phyloP scores from a whole-genome alignment of 64 coral and sea anemone genomes.

The Porites australiensis region DNA sequence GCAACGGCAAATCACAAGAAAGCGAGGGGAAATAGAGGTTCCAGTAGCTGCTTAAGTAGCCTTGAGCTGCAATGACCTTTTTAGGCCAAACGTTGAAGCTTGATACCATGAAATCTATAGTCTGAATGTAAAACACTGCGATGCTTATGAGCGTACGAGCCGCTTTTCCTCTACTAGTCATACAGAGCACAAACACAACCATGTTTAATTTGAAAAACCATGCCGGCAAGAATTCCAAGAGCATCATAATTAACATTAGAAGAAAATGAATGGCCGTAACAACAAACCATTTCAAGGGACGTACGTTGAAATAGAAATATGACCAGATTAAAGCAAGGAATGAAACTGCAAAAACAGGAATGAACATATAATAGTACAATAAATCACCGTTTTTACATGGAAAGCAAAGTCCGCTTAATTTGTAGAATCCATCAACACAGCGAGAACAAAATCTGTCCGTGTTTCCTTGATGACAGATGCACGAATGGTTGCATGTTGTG shows the following conservation, averaged over 20 bases:
- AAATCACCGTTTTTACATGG: neutral
- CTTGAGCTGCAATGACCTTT: slow-evolving; percentile 22
- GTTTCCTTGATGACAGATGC: slow-evolving; percentile 14
- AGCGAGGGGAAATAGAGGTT: slow-evolving; percentile 48
- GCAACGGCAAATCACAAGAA: slow-evolving; percentile 18
- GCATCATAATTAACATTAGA: neutral
- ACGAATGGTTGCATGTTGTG: neutral
- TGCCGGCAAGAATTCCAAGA: slow-evolving; percentile 38
- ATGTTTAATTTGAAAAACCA: slow-evolving; percentile 56
- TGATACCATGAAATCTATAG: slow-evolving; percentile 41
- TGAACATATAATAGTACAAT: neutral
- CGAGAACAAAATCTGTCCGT: slow-evolving; percentile 20
- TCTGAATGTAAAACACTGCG: slow-evolving; percentile 60
- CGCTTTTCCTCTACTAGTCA: slow-evolving; percentile 26
- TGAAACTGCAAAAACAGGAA: neutral
- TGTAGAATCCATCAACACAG: slow-evolving; percentile 2
- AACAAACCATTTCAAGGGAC: slow-evolving; percentile 18
- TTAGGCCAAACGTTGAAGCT: slow-evolving; percentile 39
- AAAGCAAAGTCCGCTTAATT: neutral
- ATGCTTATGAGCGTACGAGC: slow-evolving; percentile 42
- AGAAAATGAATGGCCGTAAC: neutral
- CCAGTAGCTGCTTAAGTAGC: slow-evolving; percentile 30
- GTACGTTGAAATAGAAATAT: neutral
- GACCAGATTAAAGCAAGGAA: slow-evolving; percentile 10
- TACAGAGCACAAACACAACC: slow-evolving; percentile 17